Evolutionary conservation across 2,888 invertebrate species (phyloP).

Genomic region (Orchestes rusci): DNA sequence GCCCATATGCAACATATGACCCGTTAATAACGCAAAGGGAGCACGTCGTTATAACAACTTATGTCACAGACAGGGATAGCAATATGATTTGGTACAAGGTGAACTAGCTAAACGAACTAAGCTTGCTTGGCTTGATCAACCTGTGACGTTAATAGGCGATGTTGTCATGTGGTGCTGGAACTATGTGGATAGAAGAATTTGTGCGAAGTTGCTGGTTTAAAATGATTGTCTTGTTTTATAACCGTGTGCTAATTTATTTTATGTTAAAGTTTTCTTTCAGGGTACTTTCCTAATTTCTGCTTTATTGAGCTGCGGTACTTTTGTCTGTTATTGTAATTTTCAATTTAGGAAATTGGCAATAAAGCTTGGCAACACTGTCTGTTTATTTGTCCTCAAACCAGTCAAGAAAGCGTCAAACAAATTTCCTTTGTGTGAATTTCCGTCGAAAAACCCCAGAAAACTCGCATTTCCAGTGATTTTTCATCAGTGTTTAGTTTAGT

Average conservation of each 20-base stretch:
- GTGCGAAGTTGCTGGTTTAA: neutral
- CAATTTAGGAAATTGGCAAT: no score
- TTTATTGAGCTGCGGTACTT: no score
- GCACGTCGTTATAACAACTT: no score
- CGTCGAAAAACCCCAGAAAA: constrained; percentile 7
- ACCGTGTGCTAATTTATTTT: neutral
- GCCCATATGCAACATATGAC: no score
- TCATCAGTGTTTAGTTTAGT: neutral
- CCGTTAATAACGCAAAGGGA: no score
- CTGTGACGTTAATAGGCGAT: no score
- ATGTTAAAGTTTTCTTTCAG: no score
- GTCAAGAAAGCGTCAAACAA: constrained; percentile 19
- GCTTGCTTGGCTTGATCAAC: neutral
- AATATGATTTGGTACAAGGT: no score
- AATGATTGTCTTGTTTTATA: neutral
- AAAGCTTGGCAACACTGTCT: constrained; percentile 18
- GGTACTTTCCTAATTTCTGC: no score
- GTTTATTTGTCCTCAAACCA: constrained; percentile 18
- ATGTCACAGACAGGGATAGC: no score
- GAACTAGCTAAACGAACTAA: no score
- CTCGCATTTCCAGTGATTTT: constrained; percentile 4
- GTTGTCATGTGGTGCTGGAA: neutral
- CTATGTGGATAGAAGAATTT: neutral
- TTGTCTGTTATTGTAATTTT: no score
- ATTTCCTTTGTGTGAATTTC: constrained; percentile 18